Evolutionary conservation across 1,140 invertebrate species (phyloP).

Genomic region (Coboldia fuscipes): DNA sequence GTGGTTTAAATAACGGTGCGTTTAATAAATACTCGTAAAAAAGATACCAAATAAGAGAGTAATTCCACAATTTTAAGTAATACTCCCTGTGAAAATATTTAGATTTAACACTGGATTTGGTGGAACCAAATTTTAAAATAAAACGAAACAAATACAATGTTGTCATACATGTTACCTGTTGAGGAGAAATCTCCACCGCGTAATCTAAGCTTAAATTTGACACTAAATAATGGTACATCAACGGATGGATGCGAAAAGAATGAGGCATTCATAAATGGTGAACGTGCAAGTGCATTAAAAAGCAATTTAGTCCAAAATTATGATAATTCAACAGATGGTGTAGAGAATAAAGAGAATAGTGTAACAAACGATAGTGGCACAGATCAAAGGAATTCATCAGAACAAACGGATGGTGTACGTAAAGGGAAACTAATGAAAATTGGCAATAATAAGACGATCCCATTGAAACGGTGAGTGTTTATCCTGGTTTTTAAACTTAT

Average conservation of each 20-base stretch:
- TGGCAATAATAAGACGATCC: background rate
- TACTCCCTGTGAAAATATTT: too few relatives aligned
- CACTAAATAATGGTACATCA: background rate
- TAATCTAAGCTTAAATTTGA: constrained; percentile 1
- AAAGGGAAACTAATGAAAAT: constrained; percentile 1
- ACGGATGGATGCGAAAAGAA: background rate
- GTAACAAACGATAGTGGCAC: background rate
- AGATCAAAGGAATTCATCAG: background rate
- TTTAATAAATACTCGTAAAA: too few relatives aligned
- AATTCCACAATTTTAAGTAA: too few relatives aligned
- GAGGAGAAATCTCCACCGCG: constrained; percentile 1
- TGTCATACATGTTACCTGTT: constrained; percentile 2
- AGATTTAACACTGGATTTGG: too few relatives aligned
- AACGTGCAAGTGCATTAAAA: constrained; percentile 1
- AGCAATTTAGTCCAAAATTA: background rate
- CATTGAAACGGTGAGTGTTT: constrained; percentile 1
- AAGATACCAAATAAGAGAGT: too few relatives aligned
- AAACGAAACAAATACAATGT: background rate
- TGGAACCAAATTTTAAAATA: too few relatives aligned
- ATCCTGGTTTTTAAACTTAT: too few relatives aligned
- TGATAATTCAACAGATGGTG: background rate
- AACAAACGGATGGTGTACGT: background rate
- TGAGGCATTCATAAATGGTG: background rate
- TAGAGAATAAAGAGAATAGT: background rate
- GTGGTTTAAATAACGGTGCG: too few relatives aligned